Conservation (phyloP, 2,113 vertebrate species). For the Centropus bengalensis region DNA sequence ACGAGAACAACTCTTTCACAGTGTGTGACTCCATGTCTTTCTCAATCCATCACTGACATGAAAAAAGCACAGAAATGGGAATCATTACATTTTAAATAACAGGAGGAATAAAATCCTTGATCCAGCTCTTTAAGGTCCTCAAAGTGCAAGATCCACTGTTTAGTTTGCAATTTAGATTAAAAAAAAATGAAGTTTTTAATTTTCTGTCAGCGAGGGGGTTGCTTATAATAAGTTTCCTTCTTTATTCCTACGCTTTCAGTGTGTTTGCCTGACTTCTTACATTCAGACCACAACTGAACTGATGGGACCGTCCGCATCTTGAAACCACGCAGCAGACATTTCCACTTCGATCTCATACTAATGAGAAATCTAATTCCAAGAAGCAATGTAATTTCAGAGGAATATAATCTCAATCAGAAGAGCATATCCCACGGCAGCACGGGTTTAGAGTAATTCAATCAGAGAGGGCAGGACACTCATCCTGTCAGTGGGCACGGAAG, state of each 20-base stretch:
- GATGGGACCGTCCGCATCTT: background rate
- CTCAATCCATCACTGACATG: background rate
- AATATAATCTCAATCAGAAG: background rate
- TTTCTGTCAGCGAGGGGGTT: background rate
- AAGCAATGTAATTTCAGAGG: background rate
- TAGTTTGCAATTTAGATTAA: background rate
- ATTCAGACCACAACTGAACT: background rate
- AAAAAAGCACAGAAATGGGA: background rate
- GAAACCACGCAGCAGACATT: background rate
- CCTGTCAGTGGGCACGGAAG: background rate
- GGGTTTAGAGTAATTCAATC: background rate
- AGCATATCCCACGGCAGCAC: background rate
- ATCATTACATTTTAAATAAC: background rate
- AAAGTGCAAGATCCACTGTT: background rate
- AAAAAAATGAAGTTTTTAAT: background rate
- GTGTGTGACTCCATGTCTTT: background rate
- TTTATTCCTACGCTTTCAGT: background rate
- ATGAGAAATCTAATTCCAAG: background rate
- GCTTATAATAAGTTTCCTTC: background rate
- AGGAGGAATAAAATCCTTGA: background rate
- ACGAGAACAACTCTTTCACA: background rate
- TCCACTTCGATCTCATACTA: background rate
- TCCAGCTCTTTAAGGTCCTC: background rate
- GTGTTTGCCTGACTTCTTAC: background rate
- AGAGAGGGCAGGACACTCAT: background rate